phyloP scores from a whole-genome alignment of 2,888 invertebrate genomes.

The Glaucopsyche alexis region DNA sequence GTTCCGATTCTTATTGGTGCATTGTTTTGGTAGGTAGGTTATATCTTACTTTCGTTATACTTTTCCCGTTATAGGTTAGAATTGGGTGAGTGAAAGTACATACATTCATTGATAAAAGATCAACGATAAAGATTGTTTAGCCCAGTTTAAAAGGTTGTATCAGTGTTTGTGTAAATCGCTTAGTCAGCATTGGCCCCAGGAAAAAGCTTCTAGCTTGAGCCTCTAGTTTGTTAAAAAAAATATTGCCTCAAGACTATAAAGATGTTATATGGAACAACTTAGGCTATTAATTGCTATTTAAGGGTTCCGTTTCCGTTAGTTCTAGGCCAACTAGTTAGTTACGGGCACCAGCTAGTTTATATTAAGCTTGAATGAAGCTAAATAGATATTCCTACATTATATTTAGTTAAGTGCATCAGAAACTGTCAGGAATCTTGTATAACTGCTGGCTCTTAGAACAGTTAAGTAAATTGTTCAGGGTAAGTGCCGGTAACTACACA shows the following conservation, averaged over 20 bases:
- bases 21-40: neutral
- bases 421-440: constrained; percentile 3
- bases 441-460: constrained; percentile 3
- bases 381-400: neutral
- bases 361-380: neutral
- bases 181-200: neutral
- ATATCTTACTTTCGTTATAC: neutral
- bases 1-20: constrained; percentile 3
- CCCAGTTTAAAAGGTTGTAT: constrained; percentile 22
- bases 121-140: constrained; percentile 18
- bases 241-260: too few relatives aligned
- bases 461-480: constrained; percentile 16
- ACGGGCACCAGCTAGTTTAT: too few relatives aligned
- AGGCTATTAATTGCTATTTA: too few relatives aligned
- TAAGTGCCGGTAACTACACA: constrained; percentile 5
- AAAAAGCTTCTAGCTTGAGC: neutral
- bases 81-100: constrained; percentile 19
- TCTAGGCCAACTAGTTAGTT: too few relatives aligned
- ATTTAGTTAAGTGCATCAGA: neutral
- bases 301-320: too few relatives aligned
- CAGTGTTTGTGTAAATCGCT: neutral
- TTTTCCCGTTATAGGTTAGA: neutral
- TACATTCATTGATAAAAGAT: constrained; percentile 22
- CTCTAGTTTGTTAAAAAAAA: too few relatives aligned
- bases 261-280: too few relatives aligned